These are phyloP conservation scores for Drosophila borborema DNA, from an alignment of 2,888 invertebrate genomes.

Conservation along the genomic window DNA sequence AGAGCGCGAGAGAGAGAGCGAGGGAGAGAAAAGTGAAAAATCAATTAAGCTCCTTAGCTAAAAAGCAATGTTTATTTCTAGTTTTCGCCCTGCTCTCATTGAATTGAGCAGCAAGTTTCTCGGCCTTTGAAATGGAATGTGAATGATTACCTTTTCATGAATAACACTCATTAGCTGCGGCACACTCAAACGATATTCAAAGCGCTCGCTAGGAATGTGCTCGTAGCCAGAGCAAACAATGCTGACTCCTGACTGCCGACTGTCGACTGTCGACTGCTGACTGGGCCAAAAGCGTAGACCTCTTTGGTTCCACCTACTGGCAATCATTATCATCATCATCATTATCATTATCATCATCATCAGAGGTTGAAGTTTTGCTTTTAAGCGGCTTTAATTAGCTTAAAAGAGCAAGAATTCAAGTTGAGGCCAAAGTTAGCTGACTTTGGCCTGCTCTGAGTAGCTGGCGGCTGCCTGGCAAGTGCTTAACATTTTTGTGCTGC, in stretches of 20 bases:
- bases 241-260: conserved; percentile 38
- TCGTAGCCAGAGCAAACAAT: conserved; percentile 24
- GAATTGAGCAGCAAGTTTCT: conserved; percentile 4
- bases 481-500: conserved; percentile 73
- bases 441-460: conserved; percentile 2
- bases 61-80: conserved; percentile 5
- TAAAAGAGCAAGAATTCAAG: conserved; percentile 45
- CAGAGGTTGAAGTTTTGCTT: conserved; percentile 48
- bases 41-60: conserved; percentile 9
- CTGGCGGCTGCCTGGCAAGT: conserved; percentile 30
- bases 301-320: conserved; percentile 16
- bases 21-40: conserved; percentile 1
- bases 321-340: conserved; percentile 33
- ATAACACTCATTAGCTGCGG: conserved; percentile 60
- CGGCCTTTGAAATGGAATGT: conserved; percentile 24
- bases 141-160: conserved; percentile 58
- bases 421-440: conserved; percentile 35
- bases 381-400: conserved; percentile 71
- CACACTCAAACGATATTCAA: conserved; percentile 6
- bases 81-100: not conserved
- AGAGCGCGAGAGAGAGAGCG: no score
- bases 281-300: conserved; percentile 37
- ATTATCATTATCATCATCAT: conserved; percentile 28
- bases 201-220: conserved; percentile 15
- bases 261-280: conserved; percentile 26